Conservation (phyloP, 37 sponge, comb jelly and placozoan species). For the Cliona cf. orientalis region DNA sequence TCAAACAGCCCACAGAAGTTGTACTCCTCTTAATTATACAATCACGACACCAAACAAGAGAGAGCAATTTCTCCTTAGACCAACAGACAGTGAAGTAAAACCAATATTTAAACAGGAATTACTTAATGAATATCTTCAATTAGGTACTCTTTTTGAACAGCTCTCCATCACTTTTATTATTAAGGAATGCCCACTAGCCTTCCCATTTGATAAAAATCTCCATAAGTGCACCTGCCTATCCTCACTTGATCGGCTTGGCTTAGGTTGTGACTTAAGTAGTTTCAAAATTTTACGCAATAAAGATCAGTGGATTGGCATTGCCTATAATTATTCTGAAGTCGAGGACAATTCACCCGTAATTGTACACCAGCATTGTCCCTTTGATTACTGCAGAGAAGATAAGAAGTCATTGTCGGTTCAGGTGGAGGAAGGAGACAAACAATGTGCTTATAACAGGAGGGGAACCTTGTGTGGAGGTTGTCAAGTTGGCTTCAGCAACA, state of each 20-base stretch:
- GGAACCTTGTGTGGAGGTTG: neutral
- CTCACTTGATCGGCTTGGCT: neutral
- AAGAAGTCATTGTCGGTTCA: neutral
- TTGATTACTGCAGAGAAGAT: neutral
- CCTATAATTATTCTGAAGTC: neutral
- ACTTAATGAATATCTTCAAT: neutral
- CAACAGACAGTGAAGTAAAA: neutral
- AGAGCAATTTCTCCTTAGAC: neutral
- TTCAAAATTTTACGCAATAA: neutral
- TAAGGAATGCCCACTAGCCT: neutral
- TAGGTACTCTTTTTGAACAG: neutral
- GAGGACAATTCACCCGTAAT: neutral
- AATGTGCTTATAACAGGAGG: neutral
- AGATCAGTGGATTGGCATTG: neutral
- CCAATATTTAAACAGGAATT: neutral
- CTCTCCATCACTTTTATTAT: neutral
- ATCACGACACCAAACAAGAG: neutral
- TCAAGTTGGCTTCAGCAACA: neutral
- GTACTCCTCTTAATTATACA: neutral
- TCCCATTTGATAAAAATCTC: neutral
- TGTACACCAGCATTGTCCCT: neutral
- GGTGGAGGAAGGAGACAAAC: neutral
- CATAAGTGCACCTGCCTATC: neutral
- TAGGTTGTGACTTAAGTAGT: neutral
- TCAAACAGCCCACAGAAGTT: neutral